Conservation (phyloP, 2,888 invertebrate species). For the Hymenopus coronatus region DNA sequence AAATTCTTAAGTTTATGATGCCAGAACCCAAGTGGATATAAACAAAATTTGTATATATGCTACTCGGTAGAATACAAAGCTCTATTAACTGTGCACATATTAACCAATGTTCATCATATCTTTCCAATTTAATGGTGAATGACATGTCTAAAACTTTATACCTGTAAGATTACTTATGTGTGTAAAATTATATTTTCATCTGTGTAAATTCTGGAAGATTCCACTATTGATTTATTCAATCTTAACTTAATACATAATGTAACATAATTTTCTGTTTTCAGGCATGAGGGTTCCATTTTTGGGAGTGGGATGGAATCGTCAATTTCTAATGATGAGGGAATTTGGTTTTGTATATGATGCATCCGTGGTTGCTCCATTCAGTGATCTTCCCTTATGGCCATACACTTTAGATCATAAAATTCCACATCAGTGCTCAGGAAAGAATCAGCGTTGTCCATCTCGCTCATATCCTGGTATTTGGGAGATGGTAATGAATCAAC, state of each 20-base stretch:
- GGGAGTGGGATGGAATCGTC: constrained; percentile 16
- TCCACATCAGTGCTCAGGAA: constrained; percentile 12
- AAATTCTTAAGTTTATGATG: no score
- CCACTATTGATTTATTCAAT: neutral
- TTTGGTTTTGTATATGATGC: constrained; percentile 15
- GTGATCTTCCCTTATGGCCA: constrained; percentile 3
- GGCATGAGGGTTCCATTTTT: constrained; percentile 14
- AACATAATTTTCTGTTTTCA: neutral
- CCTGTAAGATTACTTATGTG: no score
- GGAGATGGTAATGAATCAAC: constrained; percentile 17
- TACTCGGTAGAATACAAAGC: no score
- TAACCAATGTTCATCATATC: no score
- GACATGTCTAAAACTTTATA: no score
- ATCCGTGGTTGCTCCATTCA: constrained; percentile 5
- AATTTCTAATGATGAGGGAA: constrained; percentile 12
- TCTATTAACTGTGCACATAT: no score
- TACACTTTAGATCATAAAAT: constrained; percentile 11
- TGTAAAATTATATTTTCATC: no score
- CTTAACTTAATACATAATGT: neutral
- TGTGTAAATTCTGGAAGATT: neutral
- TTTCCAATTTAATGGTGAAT: no score
- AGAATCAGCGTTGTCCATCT: constrained; percentile 2
- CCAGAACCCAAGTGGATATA: no score
- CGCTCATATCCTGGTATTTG: constrained; percentile 17
- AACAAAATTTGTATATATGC: no score